Evolutionary conservation across 2,888 invertebrate species (phyloP).

Genomic region (Cinara cedri): DNA sequence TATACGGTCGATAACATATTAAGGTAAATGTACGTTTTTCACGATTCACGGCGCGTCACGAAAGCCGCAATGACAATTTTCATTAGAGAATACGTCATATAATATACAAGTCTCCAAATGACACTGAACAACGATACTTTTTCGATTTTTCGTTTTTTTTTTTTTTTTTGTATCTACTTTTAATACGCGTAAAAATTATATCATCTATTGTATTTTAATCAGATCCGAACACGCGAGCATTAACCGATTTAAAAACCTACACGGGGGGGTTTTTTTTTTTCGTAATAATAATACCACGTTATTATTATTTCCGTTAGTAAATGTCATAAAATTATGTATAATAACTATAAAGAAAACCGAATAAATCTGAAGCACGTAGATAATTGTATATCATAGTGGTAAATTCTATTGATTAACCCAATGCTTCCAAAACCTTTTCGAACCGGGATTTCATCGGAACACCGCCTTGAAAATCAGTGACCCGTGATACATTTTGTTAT

Average conservation of each 20-base stretch:
- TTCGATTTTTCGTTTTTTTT: neutral
- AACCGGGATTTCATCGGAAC: too few species aligned
- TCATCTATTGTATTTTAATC: neutral
- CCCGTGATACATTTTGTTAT: too few species aligned
- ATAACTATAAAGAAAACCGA: too few species aligned
- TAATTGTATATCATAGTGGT: too few species aligned
- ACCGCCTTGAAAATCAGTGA: too few species aligned
- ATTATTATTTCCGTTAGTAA: slow-evolving; percentile 25
- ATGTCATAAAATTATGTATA: too few species aligned
- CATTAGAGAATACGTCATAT: slow-evolving; percentile 26
- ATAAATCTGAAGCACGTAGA: too few species aligned
- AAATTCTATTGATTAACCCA: too few species aligned
- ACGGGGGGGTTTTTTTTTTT: neutral
- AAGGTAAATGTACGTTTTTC: slow-evolving; percentile 1
- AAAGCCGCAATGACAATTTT: neutral
- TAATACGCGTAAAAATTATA: slow-evolving; percentile 10
- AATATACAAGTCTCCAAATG: neutral
- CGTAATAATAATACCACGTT: slow-evolving; percentile 14
- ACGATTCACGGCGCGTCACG: neutral
- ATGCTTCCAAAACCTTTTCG: too few species aligned
- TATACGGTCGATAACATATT: neutral
- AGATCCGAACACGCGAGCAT: slow-evolving; percentile 2
- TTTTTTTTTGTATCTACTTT: neutral
- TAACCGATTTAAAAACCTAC: neutral
- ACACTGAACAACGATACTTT: slow-evolving; percentile 9